Percentiles rank a stretch among this genome's conserved stretches.
phyloP scores from a whole-genome alignment of 2,888 invertebrate species.

The Cantharis rufa region DNA sequence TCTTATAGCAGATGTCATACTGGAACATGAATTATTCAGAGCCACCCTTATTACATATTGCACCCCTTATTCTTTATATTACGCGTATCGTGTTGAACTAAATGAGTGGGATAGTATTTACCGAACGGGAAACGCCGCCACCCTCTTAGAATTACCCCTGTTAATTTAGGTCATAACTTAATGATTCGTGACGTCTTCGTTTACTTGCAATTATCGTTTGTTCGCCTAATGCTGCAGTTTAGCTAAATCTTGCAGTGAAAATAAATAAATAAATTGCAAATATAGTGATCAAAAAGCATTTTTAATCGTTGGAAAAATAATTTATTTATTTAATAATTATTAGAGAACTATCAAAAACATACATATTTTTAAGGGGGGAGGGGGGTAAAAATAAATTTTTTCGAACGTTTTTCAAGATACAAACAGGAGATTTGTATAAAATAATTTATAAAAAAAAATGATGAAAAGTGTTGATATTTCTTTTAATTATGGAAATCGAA shows the following conservation, averaged over 20 bases:
- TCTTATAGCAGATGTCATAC: conserved; percentile 40
- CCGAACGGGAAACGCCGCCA: conserved; percentile 30
- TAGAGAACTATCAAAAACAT: too few relatives aligned
- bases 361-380: too few relatives aligned
- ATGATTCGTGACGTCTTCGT: conserved; percentile 38
- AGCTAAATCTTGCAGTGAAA: background rate
- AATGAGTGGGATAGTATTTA: conserved; percentile 40
- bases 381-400: too few relatives aligned
- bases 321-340: too few relatives aligned
- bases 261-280: background rate
- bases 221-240: background rate
- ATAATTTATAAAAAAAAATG: background rate
- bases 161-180: conserved; percentile 40
- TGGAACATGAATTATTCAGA: conserved; percentile 42
- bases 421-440: too few relatives aligned
- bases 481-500: background rate
- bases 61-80: conserved; percentile 40
- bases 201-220: conserved; percentile 8
- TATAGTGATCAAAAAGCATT: background rate
- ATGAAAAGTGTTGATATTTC: background rate
- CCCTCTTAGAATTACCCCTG: conserved; percentile 32
- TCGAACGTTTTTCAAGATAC: too few relatives aligned
- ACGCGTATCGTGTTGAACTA: conserved; percentile 41
- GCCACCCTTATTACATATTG: conserved; percentile 37
- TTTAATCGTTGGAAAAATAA: too few relatives aligned